phyloP scores from a whole-genome alignment of 2,888 invertebrate genomes.

The Ypsolopha sequella region DNA sequence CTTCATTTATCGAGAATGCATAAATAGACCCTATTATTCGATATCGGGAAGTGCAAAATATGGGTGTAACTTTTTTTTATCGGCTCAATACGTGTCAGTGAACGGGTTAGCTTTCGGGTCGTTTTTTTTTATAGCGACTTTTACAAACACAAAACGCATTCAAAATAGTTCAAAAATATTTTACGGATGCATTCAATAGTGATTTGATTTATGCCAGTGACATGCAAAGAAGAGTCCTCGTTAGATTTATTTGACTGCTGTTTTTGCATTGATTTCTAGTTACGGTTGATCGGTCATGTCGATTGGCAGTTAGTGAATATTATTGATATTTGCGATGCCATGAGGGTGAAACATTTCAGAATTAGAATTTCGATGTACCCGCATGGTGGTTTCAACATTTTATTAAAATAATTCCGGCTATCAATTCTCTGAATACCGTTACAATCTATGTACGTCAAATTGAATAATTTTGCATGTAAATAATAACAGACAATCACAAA shows the following conservation, averaged over 20 bases:
- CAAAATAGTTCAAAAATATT: constrained; percentile 69
- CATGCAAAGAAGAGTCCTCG: constrained; percentile 67
- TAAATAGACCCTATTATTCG: constrained; percentile 69
- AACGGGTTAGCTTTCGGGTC: constrained; percentile 62
- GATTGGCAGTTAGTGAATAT: constrained; percentile 59
- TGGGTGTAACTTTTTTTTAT: constrained; percentile 67
- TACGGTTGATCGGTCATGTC: constrained; percentile 66
- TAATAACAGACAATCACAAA: no score
- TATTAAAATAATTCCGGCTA: neutral
- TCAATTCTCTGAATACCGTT: no score
- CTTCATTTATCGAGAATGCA: constrained; percentile 69
- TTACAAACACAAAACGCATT: constrained; percentile 39
- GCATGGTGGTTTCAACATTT: constrained; percentile 9
- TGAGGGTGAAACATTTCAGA: constrained; percentile 21
- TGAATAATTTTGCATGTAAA: no score
- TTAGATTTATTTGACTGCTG: constrained; percentile 69
- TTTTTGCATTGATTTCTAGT: constrained; percentile 56
- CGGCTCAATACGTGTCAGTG: constrained; percentile 60
- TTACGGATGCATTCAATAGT: constrained; percentile 65
- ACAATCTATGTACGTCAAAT: no score
- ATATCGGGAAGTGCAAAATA: constrained; percentile 68
- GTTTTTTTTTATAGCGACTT: constrained; percentile 35
- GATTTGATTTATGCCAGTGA: constrained; percentile 70
- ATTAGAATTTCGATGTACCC: constrained; percentile 16
- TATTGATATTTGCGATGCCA: constrained; percentile 27